A percentile compares a stretch with the other conserved stretches of the same genome.
These are phyloP conservation scores for Heterodera carotae DNA, from an alignment of 1,140 invertebrate genomes.

Conservation along the genomic window DNA sequence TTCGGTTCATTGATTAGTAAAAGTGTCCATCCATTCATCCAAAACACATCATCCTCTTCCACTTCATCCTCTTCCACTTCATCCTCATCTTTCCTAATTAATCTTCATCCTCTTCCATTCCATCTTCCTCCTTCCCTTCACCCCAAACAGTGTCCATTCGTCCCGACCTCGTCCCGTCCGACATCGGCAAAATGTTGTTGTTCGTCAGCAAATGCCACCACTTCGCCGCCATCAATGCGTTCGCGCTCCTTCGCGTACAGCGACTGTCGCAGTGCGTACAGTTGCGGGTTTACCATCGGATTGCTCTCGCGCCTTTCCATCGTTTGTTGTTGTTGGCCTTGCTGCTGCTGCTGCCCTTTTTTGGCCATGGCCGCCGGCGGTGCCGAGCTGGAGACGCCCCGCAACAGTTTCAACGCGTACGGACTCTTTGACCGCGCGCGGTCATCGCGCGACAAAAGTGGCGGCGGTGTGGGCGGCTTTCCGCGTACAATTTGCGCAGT, in stretches of 20 bases:
- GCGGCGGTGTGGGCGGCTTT: slow-evolving; percentile 63
- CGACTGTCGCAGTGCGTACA: slow-evolving; percentile 28
- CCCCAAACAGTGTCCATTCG: not conserved
- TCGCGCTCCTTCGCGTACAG: slow-evolving; percentile 27
- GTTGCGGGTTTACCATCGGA: slow-evolving; percentile 18
- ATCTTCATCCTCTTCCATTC: not conserved
- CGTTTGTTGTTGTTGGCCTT: not conserved
- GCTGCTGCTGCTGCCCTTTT: slow-evolving; percentile 21
- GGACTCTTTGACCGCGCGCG: slow-evolving; percentile 37
- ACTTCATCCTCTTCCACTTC: not conserved
- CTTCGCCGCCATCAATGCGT: slow-evolving; percentile 11
- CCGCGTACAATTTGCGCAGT: slow-evolving; percentile 42
- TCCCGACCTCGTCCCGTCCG: not conserved
- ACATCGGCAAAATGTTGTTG: no score
- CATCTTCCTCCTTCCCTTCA: not conserved
- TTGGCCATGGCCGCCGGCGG: slow-evolving; percentile 12
- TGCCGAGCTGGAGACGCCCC: slow-evolving; percentile 11
- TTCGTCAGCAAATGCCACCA: not conserved
- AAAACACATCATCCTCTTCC: not conserved
- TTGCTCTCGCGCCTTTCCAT: not conserved
- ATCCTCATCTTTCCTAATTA: no score
- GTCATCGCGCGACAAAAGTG: slow-evolving; percentile 35
- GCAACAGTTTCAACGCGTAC: slow-evolving; percentile 14
- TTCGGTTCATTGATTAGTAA: not conserved
- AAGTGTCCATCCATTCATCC: not conserved